Evolutionary conservation across 2,113 vertebrate species (phyloP).

Genomic region (Poeciliopsis turrubarensis): DNA sequence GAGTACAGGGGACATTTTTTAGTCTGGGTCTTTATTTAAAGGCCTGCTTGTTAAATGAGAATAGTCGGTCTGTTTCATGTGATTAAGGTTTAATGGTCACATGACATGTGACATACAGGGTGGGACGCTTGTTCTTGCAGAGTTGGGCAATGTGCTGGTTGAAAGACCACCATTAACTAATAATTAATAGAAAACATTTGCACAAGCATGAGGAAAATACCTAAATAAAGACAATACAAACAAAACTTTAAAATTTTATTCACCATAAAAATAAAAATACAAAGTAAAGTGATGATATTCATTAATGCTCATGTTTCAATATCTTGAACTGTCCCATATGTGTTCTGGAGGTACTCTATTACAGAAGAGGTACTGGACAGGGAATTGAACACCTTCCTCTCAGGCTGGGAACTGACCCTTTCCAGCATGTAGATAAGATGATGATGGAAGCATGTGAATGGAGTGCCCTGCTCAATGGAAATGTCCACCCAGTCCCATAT

Average conservation of each 20-base stretch:
- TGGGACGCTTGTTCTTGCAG: too few relatives aligned
- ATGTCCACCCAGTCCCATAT: slow-evolving; percentile 96
- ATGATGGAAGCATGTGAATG: slow-evolving; percentile 95
- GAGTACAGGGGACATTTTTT: too few relatives aligned
- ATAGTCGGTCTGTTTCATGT: too few relatives aligned
- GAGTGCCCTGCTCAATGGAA: slow-evolving; percentile 90
- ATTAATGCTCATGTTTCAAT: slow-evolving; percentile 15
- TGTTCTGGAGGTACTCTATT: slow-evolving; percentile 89
- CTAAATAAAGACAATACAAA: background rate
- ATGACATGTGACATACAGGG: too few relatives aligned
- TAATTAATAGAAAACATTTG: background rate
- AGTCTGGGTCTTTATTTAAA: too few relatives aligned
- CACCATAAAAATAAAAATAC: slow-evolving; percentile 16
- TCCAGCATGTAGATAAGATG: slow-evolving; percentile 99
- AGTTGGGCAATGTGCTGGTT: too few relatives aligned
- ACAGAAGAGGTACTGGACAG: slow-evolving; percentile 94
- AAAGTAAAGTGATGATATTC: background rate
- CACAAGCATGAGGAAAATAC: background rate
- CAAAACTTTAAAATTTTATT: slow-evolving; percentile 35
- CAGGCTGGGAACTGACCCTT: slow-evolving; percentile 91
- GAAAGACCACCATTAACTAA: too few relatives aligned
- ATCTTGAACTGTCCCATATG: slow-evolving; percentile 77
- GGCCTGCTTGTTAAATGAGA: too few relatives aligned
- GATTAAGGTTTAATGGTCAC: too few relatives aligned
- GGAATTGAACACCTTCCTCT: slow-evolving; percentile 92